Evolutionary conservation across 2,888 invertebrate genomes (phyloP).

Genomic region (Dioctria rufipes): DNA sequence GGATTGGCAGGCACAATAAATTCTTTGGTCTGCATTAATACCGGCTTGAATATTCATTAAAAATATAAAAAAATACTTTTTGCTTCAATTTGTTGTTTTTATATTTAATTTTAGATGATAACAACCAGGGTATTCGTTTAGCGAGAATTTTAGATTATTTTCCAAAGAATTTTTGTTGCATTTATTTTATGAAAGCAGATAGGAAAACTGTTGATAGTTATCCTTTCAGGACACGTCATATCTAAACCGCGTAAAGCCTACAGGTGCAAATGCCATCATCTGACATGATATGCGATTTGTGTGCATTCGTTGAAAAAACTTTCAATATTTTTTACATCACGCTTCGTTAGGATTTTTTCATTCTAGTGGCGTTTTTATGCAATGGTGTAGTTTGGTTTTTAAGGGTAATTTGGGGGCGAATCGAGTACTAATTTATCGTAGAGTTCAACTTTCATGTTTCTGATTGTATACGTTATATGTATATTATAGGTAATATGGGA

Average conservation of each 20-base stretch:
- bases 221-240: neutral
- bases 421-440: conserved; percentile 32
- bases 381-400: no score
- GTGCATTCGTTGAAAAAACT: conserved; percentile 30
- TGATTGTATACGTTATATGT: conserved; percentile 4
- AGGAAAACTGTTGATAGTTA: conserved; percentile 32
- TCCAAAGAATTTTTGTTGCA: neutral
- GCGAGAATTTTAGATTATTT: conserved; percentile 30
- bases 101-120: conserved; percentile 24
- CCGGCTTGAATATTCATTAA: conserved; percentile 28
- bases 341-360: conserved; percentile 18
- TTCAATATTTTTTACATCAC: neutral
- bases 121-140: conserved; percentile 1
- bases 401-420: neutral
- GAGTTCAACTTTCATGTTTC: conserved; percentile 3
- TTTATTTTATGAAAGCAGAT: neutral
- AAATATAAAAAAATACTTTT: neutral
- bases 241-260: conserved; percentile 18
- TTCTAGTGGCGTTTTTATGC: conserved; percentile 32
- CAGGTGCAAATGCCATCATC: conserved; percentile 27
- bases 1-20: conserved; percentile 48
- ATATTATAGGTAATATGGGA: no score
- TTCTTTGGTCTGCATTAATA: conserved; percentile 23
- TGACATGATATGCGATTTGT: neutral
- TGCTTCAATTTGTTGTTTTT: conserved; percentile 19